Base-by-base conservation (phyloP, 2,888 invertebrate genomes). In the Cephalotes varians region DNA sequence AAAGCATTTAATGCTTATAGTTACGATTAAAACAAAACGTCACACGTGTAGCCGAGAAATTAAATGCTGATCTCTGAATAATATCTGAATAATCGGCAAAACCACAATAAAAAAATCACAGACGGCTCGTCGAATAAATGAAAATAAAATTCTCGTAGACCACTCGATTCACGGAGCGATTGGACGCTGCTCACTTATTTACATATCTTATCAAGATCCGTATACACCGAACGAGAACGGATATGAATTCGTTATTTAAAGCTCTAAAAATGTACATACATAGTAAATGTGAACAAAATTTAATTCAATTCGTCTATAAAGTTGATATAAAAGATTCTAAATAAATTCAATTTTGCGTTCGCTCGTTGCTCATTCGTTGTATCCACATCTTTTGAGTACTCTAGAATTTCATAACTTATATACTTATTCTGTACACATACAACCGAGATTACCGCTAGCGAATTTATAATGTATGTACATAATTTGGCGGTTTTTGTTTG, bases 371-470 rank as follows among this genome's bases (percentile, higher is more conserved):
- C 49, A 28, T 21, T 25, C 56, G 72, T 7, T 47, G 18, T 47
- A 73, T 47, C 4, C 73, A 47, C 73, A 58, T 31, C 21, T 62
- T 25, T 62, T 21, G 44, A 60, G n/a, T 91, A 90, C 72, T 28
- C 58, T 83, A 88, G 88, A 86, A 69, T 87, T 86, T 87, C 79
- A 91, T 92, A 93, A 93, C 91, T 92, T 93, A 92, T 91, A 87
- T 91, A 87, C 83, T 91, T 91, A 91, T 87, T 87, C 87, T 93
- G 92, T 93, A 93, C 93, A 93, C 88, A 88, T 90, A 88, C 88
- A 58, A 72, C 82, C 84, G 84, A 86, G 86, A 88, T 84, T 88
- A 86, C 85, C 89, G 86, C 87, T 87, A 89, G 85, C 86, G 84
- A 90, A 90, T 90, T 86, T 86, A 87, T 74, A 72, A 72, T 89